Percentiles rank a stretch among this genome's conserved stretches.
phyloP scores from a whole-genome alignment of 2,888 invertebrate species.

The Trimorus sp. region DNA sequence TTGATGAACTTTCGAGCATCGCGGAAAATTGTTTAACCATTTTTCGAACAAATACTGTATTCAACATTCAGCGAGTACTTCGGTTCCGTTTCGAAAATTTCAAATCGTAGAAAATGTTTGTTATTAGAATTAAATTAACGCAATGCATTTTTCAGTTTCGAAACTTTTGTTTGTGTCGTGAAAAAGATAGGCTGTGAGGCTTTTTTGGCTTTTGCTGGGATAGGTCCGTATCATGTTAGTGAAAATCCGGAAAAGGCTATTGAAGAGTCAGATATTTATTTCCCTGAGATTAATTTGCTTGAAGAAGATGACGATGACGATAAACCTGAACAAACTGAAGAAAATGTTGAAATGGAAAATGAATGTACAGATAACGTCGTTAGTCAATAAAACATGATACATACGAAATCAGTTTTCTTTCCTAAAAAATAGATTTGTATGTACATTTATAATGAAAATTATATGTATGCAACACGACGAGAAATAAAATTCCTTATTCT shows the following conservation, averaged over 20 bases:
- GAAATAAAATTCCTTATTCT: no score
- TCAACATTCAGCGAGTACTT: no score
- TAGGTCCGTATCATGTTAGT: conserved; percentile 80
- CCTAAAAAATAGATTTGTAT: no score
- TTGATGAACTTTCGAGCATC: no score
- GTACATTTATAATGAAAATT: background rate
- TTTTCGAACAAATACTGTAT: no score
- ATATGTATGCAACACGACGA: no score
- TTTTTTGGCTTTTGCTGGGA: conserved; percentile 79
- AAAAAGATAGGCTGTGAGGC: conserved; percentile 77
- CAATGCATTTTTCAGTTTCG: conserved; percentile 72
- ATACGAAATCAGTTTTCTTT: background rate
- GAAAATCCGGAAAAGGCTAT: conserved; percentile 78
- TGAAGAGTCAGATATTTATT: conserved; percentile 77
- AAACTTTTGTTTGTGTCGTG: conserved; percentile 77
- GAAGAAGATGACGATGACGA: conserved; percentile 79
- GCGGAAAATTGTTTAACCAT: no score
- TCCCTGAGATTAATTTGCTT: conserved; percentile 71
- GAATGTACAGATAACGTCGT: conserved; percentile 10
- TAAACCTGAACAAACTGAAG: conserved; percentile 71
- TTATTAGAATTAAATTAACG: no score
- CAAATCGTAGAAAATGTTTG: no score
- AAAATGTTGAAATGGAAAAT: conserved; percentile 67
- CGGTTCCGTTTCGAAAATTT: no score
- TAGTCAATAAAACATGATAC: conserved; percentile 2